Percentiles rank a stretch among this genome's conserved stretches.
These are phyloP conservation scores for Rhyacichthys aspro DNA, from an alignment of 2,797 vertebrate genomes.

Conservation along the genomic window DNA sequence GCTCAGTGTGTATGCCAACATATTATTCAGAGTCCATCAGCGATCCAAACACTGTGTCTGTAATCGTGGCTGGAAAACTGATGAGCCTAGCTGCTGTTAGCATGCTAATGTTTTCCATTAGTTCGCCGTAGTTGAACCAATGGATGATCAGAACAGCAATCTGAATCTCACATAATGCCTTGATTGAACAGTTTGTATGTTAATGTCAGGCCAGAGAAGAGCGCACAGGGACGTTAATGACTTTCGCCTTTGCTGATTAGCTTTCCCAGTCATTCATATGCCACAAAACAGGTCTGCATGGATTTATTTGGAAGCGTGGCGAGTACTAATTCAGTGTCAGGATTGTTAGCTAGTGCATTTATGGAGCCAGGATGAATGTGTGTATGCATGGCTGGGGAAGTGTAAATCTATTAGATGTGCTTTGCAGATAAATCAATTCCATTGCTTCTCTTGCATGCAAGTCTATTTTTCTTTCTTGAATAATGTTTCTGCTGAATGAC, in stretches of 20 bases:
- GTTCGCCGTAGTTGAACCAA: slow-evolving; percentile 64
- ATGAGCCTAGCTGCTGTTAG: slow-evolving; percentile 66
- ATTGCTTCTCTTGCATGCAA: slow-evolving; percentile 50
- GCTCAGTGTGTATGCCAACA: slow-evolving; percentile 42
- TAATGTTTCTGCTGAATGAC: slow-evolving; percentile 61
- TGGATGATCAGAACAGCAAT: slow-evolving; percentile 71
- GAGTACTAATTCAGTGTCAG: slow-evolving; percentile 57
- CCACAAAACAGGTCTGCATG: slow-evolving; percentile 57
- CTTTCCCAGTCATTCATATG: slow-evolving; percentile 59
- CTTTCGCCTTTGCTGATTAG: slow-evolving; percentile 69
- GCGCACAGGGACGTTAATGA: slow-evolving; percentile 72
- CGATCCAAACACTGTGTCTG: slow-evolving; percentile 49
- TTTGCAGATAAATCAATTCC: slow-evolving; percentile 73
- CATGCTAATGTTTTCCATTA: slow-evolving; percentile 74
- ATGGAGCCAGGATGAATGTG: slow-evolving; percentile 52
- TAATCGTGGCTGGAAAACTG: slow-evolving; percentile 61
- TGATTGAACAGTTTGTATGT: slow-evolving; percentile 77
- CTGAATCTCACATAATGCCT: slow-evolving; percentile 65
- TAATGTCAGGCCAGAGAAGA: slow-evolving; percentile 66
- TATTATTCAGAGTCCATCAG: slow-evolving; percentile 67
- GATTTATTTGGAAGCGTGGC: slow-evolving; percentile 58
- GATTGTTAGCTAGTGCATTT: slow-evolving; percentile 43
- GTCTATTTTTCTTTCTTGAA: slow-evolving; percentile 61
- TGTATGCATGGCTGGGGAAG: slow-evolving; percentile 52
- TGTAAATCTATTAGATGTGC: slow-evolving; percentile 71